Percentiles rank a stretch among this genome's conserved stretches.
Conservation (phyloP, 2,113 vertebrate species). For the Arizona elegans region DNA sequence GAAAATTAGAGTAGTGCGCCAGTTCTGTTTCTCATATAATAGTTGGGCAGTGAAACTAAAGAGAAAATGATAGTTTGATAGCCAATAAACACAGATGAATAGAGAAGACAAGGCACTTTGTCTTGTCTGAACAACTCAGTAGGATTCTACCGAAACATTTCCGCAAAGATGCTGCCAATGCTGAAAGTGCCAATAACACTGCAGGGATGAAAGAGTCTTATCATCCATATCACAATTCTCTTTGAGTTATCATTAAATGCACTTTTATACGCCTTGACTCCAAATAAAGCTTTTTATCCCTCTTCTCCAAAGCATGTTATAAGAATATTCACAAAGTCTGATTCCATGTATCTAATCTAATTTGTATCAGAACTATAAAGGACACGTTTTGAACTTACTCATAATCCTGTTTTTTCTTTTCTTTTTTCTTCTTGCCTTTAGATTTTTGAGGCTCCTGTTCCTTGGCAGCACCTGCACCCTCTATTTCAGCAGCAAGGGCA, state of each 20-base stretch:
- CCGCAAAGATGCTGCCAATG: neutral
- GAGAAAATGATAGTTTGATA: neutral
- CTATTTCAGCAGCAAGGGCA: constrained; percentile 94
- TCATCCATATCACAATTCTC: neutral
- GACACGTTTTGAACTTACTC: constrained; percentile 74
- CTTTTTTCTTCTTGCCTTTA: constrained; percentile 91
- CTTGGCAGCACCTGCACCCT: constrained; percentile 91
- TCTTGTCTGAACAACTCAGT: neutral
- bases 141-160: neutral
- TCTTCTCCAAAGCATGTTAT: neutral
- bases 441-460: constrained; percentile 83
- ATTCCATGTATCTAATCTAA: neutral
- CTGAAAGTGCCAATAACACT: neutral
- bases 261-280: neutral
- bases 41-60: neutral
- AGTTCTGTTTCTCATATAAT: neutral
- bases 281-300: neutral
- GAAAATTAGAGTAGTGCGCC: neutral
- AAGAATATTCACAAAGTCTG: neutral
- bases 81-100: neutral
- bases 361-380: neutral
- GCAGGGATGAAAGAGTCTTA: neutral
- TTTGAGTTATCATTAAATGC: neutral
- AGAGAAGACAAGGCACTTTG: neutral
- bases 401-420: constrained; percentile 86